Evolutionary conservation across 1,140 invertebrate genomes (phyloP), one percentile per base, ranked within the genome.

Genomic region (Dendrolimus kikuchii): DNA sequence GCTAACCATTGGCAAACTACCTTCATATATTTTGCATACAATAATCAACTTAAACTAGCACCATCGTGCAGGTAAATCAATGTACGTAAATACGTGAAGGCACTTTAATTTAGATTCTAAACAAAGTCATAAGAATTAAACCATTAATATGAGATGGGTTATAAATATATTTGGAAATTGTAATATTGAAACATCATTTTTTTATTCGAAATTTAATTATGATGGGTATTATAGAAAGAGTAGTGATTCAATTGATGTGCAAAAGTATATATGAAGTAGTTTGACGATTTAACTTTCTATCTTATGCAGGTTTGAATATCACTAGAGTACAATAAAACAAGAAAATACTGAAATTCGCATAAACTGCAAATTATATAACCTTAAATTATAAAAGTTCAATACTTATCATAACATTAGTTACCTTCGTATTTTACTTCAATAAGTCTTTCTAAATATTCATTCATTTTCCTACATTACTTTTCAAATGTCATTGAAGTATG

Each of bases 391-490:
- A 80, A 80, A 77, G 74, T 75, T 76, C 67, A 80, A 73, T 76
- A 78, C 73, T 77, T 83, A 80, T 70, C 67, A 80, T 77, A 83
- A 82, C 73, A 76, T 81, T 81, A 78, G 72, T 83, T 83, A 82
- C 69, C 64, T 81, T 82, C 81, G 77, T 86, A 86, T 81, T 86
- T 84, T 77, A 86, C 68, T 81, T 81, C 82, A 86, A 83, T 84
- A 86, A 86, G 79, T 86, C 82, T 84, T 83, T 86, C 82, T 86
- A 86, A 86, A 82, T 86, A 82, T 82, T 84, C 74, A 82, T 82
- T 81, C 74, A 76, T 75, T 78, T 81, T 68, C 75, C 81, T 86
- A 86, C 82, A 66, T 78, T 83, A 83, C 68, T 73, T 81, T 62
- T 74, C 77, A 77, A 83, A 81, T 81, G 78, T 81, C 72, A 77